A percentile compares a stretch with the other conserved stretches of the same genome.
phyloP scores from a whole-genome alignment of 1,140 invertebrate genomes.

The Calliopsis andreniformis region DNA sequence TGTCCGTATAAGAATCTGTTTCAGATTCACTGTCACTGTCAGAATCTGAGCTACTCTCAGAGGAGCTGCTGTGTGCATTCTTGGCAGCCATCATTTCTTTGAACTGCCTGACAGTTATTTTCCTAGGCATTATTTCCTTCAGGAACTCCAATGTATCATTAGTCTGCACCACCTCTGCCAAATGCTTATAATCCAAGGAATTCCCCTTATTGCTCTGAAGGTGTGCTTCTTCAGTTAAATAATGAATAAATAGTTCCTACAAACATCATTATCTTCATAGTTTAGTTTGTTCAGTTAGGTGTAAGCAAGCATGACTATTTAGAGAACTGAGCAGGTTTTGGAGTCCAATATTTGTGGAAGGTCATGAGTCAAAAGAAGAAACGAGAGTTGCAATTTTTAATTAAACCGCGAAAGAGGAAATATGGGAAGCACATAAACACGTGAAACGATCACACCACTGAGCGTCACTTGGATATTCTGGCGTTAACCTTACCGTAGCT shows the following conservation, averaged over 20 bases:
- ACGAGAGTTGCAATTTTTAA: constrained; percentile 4
- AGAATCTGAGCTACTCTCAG: constrained; percentile 77
- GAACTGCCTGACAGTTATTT: constrained; percentile 86
- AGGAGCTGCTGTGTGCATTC: constrained; percentile 67
- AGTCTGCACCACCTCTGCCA: constrained; percentile 86
- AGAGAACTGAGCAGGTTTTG: no score
- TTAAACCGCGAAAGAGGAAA: background rate
- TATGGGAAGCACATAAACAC: background rate
- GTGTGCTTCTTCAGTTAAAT: constrained; percentile 84
- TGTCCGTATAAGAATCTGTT: constrained; percentile 74
- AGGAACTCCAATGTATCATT: constrained; percentile 86
- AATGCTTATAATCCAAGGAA: constrained; percentile 85
- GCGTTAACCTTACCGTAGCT: constrained; percentile 85
- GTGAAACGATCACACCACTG: background rate
- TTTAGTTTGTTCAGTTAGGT: background rate
- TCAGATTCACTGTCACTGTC: constrained; percentile 78
- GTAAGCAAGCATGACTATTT: no score
- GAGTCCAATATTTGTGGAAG: no score
- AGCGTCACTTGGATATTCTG: constrained; percentile 10
- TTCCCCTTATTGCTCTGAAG: constrained; percentile 77
- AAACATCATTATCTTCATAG: constrained; percentile 48
- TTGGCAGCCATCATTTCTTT: constrained; percentile 86
- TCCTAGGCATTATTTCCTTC: constrained; percentile 87
- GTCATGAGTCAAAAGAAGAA: no score
- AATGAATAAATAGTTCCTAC: constrained; percentile 86